These are phyloP conservation scores for Sinocyclocheilus rhinocerous DNA, from an alignment of 2,113 vertebrate species.

Conservation along the genomic window DNA sequence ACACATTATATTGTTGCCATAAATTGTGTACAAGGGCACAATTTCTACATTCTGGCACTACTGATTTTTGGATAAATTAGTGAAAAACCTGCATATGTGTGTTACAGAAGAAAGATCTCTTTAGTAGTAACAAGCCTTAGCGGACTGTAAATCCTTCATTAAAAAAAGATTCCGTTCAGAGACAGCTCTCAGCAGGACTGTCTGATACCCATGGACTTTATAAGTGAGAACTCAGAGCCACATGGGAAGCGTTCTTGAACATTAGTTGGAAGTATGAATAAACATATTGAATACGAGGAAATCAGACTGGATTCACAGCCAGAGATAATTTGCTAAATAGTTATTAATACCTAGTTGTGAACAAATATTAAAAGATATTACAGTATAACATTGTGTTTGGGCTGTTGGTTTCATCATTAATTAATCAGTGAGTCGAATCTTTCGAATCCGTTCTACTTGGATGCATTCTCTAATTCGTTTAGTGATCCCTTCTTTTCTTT, in stretches of 20 bases:
- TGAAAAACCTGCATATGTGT: constrained; percentile 6
- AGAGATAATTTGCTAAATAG: not conserved
- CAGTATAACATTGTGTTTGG: not conserved
- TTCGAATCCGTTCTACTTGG: not conserved
- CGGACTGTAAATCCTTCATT: not conserved
- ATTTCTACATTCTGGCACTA: not conserved
- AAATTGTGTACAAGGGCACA: not conserved
- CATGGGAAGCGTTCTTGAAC: not conserved
- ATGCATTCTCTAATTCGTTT: no score
- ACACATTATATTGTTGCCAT: not conserved
- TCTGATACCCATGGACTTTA: constrained; percentile 21
- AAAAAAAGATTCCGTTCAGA: not conserved
- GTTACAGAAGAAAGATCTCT: not conserved
- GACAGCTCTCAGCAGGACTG: constrained; percentile 32
- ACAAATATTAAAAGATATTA: not conserved
- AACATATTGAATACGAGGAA: not conserved
- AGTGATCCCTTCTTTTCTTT: no score
- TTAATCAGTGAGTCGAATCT: not conserved
- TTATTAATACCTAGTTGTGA: not conserved
- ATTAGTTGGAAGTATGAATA: not conserved
- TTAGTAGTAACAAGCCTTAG: not conserved
- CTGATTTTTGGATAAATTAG: not conserved
- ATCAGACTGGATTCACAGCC: not conserved
- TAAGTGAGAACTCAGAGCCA: constrained; percentile 2
- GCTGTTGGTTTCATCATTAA: not conserved